phyloP scores from a whole-genome alignment of 2,113 vertebrate genomes.

The Psettodes erumei region DNA sequence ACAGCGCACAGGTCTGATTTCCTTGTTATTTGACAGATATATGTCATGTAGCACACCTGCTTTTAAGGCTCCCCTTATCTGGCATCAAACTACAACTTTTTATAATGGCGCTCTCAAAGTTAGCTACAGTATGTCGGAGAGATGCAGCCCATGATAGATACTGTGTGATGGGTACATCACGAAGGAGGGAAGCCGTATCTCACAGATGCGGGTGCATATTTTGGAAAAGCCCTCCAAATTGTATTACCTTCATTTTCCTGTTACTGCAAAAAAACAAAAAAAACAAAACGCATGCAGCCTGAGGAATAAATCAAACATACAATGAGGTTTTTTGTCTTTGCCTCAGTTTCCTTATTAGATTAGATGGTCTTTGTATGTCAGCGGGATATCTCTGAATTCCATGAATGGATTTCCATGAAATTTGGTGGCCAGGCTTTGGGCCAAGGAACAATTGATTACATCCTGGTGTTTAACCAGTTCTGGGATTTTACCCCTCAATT shows the following conservation, averaged over 20 bases:
- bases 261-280: too few species aligned
- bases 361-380: slow-evolving; percentile 13
- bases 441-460: slow-evolving; percentile 34
- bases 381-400: slow-evolving; percentile 15
- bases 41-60: background rate
- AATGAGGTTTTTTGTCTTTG: background rate
- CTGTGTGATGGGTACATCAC: background rate
- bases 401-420: slow-evolving; percentile 31
- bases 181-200: too few species aligned
- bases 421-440: background rate
- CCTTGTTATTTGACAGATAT: background rate
- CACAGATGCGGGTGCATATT: background rate
- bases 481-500: background rate
- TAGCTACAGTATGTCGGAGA: background rate
- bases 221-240: background rate
- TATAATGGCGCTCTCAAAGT: too few species aligned
- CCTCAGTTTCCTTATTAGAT: background rate
- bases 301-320: background rate
- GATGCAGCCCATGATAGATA: background rate
- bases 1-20: slow-evolving; percentile 89
- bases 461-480: background rate
- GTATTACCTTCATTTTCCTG: too few species aligned
- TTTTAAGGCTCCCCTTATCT: background rate
- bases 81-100: background rate
- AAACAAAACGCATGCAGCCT: too few species aligned